Base-by-base conservation (phyloP, 2,113 vertebrate species). In the Falco punctatus region DNA sequence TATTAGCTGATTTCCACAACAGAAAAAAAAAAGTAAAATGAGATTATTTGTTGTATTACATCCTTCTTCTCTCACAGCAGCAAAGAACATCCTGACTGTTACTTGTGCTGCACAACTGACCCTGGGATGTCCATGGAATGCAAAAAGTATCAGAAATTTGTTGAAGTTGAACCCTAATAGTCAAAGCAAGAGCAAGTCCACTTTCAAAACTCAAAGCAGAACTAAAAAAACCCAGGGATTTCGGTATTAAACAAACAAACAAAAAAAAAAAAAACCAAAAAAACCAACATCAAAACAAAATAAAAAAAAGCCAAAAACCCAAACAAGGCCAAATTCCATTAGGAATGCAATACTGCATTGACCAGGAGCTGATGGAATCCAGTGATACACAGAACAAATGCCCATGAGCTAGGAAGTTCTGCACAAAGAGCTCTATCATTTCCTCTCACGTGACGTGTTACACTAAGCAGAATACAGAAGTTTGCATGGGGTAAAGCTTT, bases 181-280 rank as follows among this genome's bases (percentile, higher is more conserved):
- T 26, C 19, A 86, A 51, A 90, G 13, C 28, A 91, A 69, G 15
- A 82, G 8, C 9, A 88, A 8, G 3, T 3, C 5, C 51, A 35
- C 24, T 75, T 79, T 55, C 42, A 92, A 74, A 93, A 61, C 13
- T 79, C 51, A 79, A 81, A 67, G 55, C 7, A 65, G 19, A 92
- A 64, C 9, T 52, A 24, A 78, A 59, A 81, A 62, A 54, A 16
- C 2, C 11, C 61, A 58, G 5, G 6, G 9, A 20, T 58, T 58
- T 8, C 21, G 0, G 0, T 14, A 40, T 58, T 66, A n/a, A 18
- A 20, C 17, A 17, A 27, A 30, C 7, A n/a, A 22, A 26, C 48
- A 46, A 38, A 32, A 15, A 27, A 69, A 18, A 62, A 54, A 32
- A 9, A 38, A 38, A 23, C 11, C 12, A n/a, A n/a, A 16, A 35